These are phyloP conservation scores for Encarsia formosa DNA, from an alignment of 2,888 invertebrate species.

Conservation along the genomic window DNA sequence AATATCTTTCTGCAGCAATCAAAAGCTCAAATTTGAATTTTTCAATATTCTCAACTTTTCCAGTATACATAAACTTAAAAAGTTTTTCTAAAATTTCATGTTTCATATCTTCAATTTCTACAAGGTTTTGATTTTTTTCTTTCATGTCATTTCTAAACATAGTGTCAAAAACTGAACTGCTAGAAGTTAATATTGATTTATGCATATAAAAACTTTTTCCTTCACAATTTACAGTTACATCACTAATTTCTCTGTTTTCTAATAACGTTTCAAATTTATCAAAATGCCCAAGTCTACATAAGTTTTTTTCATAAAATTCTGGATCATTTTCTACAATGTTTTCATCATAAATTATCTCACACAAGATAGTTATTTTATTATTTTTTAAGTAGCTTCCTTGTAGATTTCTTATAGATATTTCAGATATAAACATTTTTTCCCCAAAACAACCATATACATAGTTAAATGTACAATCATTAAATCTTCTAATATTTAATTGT, in stretches of 20 bases:
- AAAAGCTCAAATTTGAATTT: background rate
- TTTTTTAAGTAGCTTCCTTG: too few relatives aligned
- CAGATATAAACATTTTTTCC: too few relatives aligned
- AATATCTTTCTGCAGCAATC: conserved; percentile 2
- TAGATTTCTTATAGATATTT: too few relatives aligned
- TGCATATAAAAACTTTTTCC: background rate
- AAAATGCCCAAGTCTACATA: background rate
- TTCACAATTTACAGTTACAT: background rate
- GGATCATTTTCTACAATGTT: too few relatives aligned
- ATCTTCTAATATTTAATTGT: too few relatives aligned
- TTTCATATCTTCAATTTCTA: background rate
- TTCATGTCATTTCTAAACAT: conserved; percentile 9
- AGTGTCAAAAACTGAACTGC: conserved; percentile 3
- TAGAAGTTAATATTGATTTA: background rate
- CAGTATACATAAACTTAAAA: conserved; percentile 6
- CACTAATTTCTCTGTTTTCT: background rate
- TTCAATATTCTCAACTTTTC: background rate
- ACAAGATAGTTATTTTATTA: too few relatives aligned
- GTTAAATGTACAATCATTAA: too few relatives aligned
- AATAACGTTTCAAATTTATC: background rate
- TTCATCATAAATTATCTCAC: too few relatives aligned
- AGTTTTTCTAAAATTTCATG: background rate
- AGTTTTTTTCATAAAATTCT: too few relatives aligned
- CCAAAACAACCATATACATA: too few relatives aligned
- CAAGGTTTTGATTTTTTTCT: background rate